Evolutionary conservation across 2,113 vertebrate genomes (phyloP), one percentile per base, ranked within the genome.

Genomic region (Lipotes vexillifer): DNA sequence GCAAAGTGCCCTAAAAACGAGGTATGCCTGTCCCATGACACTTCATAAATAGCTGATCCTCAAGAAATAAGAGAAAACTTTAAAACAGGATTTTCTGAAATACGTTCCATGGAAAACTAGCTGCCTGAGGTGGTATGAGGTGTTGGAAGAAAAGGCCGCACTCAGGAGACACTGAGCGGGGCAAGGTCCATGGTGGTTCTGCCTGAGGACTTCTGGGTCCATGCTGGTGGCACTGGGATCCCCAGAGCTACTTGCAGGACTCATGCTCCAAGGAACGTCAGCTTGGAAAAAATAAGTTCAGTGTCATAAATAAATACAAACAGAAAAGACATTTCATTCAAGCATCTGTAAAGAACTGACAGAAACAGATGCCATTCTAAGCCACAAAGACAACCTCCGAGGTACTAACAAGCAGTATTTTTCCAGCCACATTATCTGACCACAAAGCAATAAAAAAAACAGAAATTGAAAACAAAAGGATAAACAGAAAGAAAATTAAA

Each of bases 391-490:
- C 63, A 21, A 20, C 68, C 55, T 80, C 55, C 2, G n/a, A 9
- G 20, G n/a, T 14, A 25, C 92, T 17, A 57, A 71, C 36, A 38
- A 52, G 52, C 78, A 63, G 20, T 75, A 1, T 12, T n/a, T 52
- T 52, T 36, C 49, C 7, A 72, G 66, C 68, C 72, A 72, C 21
- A 17, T 86, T 71, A 83, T 77, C 68, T 77, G 85, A 46, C 82
- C 46, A 77, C 59, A 41, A 1, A 1, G 9, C 90, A 85, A 57
- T 85, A 57, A 57, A 71, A 97, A 93, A 91, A 93, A 57, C 82
- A 89, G 61, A 91, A 92, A 82, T 61, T 44, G 68, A 81, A 93
- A 71, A 82, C 49, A 74, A 96, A 94, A 84, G 27, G 25, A 80
- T 61, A 87, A 92, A 86, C 8, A 14, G 77, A 33, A 27, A 61